phyloP scores from a whole-genome alignment of 2,888 invertebrate species.

The Prostheceraeus crozeri region DNA sequence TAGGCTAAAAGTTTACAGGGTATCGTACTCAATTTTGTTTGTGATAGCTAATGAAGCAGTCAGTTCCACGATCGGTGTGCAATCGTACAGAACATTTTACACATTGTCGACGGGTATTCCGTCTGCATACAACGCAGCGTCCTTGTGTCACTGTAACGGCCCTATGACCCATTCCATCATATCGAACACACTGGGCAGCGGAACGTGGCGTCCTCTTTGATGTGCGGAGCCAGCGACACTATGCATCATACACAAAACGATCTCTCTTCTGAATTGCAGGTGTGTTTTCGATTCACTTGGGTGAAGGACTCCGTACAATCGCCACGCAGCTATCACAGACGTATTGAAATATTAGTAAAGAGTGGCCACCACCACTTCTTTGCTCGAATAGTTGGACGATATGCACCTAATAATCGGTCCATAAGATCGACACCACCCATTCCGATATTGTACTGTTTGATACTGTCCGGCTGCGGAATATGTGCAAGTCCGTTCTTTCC shows the following conservation, averaged over 20 bases:
- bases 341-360: slow-evolving; percentile 18
- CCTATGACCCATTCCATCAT: slow-evolving; percentile 23
- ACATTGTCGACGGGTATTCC: slow-evolving; percentile 7
- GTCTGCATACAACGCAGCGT: slow-evolving; percentile 13
- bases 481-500: not conserved
- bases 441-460: not conserved
- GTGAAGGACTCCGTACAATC: not conserved
- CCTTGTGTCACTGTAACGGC: slow-evolving; percentile 18
- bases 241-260: slow-evolving; percentile 18
- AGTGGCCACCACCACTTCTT: slow-evolving; percentile 31
- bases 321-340: not conserved
- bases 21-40: too few relatives aligned
- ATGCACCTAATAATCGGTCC: slow-evolving; percentile 15
- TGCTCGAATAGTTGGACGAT: slow-evolving; percentile 26
- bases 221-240: not conserved
- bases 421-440: slow-evolving; percentile 28
- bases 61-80: slow-evolving; percentile 11
- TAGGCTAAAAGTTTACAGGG: too few relatives aligned
- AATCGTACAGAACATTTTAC: slow-evolving; percentile 12
- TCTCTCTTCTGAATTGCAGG: slow-evolving; percentile 22
- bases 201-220: slow-evolving; percentile 6
- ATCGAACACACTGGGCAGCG: not conserved
- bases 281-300: not conserved
- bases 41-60: slow-evolving; percentile 21
- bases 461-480: not conserved